These are phyloP conservation scores for Ascaphus truei DNA, from an alignment of 2,113 vertebrate species.

Conservation along the genomic window DNA sequence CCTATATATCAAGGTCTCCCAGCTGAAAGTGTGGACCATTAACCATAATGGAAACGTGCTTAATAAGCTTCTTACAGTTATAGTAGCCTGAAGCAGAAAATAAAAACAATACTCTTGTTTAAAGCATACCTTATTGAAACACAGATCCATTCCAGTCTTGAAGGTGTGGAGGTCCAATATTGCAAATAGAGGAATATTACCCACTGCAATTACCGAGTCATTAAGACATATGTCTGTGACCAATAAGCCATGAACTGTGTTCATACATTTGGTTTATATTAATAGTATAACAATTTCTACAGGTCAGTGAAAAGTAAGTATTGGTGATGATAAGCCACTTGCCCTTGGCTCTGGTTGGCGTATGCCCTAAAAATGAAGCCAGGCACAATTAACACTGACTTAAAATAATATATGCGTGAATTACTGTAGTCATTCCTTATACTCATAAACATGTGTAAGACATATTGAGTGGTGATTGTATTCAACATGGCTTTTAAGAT, in stretches of 20 bases:
- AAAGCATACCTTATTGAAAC: background rate
- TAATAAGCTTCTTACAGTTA: background rate
- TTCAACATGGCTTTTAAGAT: no score
- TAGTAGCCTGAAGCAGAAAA: background rate
- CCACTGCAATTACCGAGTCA: background rate
- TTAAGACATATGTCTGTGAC: background rate
- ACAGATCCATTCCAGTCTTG: background rate
- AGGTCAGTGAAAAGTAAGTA: no score
- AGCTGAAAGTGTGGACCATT: background rate
- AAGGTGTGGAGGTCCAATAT: background rate
- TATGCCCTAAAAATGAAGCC: no score
- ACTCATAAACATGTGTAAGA: no score
- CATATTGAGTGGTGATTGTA: background rate
- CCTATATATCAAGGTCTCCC: background rate
- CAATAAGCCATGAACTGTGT: no score
- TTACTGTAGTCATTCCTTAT: no score
- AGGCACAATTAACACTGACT: no score
- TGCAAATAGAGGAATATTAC: background rate
- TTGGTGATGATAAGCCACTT: no score
- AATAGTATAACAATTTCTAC: no score
- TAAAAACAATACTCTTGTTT: background rate
- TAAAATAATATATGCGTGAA: no score
- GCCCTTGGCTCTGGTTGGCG: no score
- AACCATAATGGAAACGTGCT: background rate
- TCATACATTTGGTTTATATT: no score